These are phyloP conservation scores for Cardiocondyla obscurior DNA, from an alignment of 1,140 invertebrate species.

Conservation along the genomic window DNA sequence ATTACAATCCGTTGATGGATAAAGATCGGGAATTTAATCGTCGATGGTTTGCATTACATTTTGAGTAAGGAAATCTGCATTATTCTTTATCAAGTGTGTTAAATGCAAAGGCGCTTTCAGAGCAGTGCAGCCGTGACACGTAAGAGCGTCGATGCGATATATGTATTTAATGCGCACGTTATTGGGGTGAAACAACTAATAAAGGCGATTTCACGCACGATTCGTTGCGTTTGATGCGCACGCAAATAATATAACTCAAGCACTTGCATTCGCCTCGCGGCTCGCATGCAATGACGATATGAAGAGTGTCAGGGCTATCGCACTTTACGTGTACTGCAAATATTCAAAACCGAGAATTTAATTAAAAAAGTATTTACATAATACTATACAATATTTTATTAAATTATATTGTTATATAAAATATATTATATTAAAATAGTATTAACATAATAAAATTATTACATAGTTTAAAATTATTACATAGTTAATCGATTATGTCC, in stretches of 20 bases:
- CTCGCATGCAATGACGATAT: conserved; percentile 33
- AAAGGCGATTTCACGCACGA: conserved; percentile 81
- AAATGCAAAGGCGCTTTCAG: conserved; percentile 51
- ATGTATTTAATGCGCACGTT: conserved; percentile 68
- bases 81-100: conserved; percentile 12
- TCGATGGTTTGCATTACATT: neutral
- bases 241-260: conserved; percentile 60
- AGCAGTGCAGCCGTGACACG: conserved; percentile 60
- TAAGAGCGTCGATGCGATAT: conserved; percentile 61
- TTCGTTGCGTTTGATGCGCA: conserved; percentile 71
- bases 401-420: no score
- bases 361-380: no score
- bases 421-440: no score
- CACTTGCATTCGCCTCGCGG: conserved; percentile 34
- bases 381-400: no score
- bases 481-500: no score
- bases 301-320: neutral
- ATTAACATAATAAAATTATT: no score
- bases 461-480: no score
- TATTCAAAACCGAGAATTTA: neutral
- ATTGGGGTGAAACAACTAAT: conserved; percentile 76
- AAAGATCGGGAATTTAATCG: neutral
- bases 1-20: neutral
- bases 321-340: neutral
- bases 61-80: no score